These are phyloP conservation scores for Darevskia nairensis DNA, from an alignment of 2,797 vertebrate genomes.

Conservation along the genomic window DNA sequence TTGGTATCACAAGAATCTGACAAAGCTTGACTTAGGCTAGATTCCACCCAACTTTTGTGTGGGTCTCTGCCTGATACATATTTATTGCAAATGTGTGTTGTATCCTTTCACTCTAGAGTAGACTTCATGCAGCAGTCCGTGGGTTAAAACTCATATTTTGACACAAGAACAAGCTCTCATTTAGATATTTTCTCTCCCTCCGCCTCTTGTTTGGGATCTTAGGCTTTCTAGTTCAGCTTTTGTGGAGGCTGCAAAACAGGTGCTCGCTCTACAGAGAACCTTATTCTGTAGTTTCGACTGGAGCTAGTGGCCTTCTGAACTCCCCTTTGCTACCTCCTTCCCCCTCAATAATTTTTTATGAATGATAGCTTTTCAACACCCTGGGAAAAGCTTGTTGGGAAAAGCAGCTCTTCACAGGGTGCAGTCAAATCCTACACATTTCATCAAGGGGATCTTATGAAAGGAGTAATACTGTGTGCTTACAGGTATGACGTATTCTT, in stretches of 20 bases:
- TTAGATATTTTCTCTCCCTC: constrained; percentile 72
- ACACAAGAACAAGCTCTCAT: constrained; percentile 80
- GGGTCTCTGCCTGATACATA: not conserved
- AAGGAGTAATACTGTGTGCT: constrained; percentile 66
- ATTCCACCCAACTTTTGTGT: not conserved
- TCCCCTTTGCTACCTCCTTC: constrained; percentile 75
- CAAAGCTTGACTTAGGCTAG: not conserved
- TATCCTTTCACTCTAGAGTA: constrained; percentile 20
- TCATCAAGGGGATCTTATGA: constrained; percentile 65
- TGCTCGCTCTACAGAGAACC: constrained; percentile 77
- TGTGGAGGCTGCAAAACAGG: constrained; percentile 83
- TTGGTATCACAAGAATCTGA: not conserved
- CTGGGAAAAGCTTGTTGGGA: constrained; percentile 75
- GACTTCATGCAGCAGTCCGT: constrained; percentile 41
- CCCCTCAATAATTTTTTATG: constrained; percentile 77
- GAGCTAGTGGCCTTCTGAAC: constrained; percentile 78
- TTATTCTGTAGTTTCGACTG: constrained; percentile 77
- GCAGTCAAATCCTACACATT: constrained; percentile 70
- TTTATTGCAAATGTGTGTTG: not conserved
- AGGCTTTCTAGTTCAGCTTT: constrained; percentile 78
- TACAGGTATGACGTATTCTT: constrained; percentile 68
- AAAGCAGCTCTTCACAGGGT: constrained; percentile 68
- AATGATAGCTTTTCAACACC: constrained; percentile 81
- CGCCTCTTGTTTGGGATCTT: constrained; percentile 53
- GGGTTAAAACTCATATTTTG: constrained; percentile 74